Base-by-base conservation (phyloP, 1,140 invertebrate species). In the Habropoda laboriosa region DNA sequence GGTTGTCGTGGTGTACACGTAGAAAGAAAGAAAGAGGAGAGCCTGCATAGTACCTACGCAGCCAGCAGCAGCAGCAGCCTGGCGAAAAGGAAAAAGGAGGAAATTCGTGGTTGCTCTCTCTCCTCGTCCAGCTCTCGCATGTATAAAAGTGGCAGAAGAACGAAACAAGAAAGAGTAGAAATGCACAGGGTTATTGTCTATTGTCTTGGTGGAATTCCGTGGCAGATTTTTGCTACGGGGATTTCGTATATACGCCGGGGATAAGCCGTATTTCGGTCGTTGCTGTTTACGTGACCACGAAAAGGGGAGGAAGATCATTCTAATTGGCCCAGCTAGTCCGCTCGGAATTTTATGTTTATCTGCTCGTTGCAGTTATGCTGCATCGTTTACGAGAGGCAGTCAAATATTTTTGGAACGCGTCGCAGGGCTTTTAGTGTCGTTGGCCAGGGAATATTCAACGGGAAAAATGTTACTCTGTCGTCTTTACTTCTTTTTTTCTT, bases 81-180 rank as follows among this genome's bases (percentile, higher is more conserved):
- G 51, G 38, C n/a, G 68, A 40, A 57, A 71, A 27, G 49, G 42
- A 63, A 73, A 73, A 49, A 38, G 57, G 32, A 27, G 24, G 71
- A 73, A 21, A n/a, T n/a, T 60, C 49, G 58, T 16, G 10, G 51
- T 45, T 32, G 63, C 24, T 21, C 38, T 12, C 38, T 21, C 12
- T 32, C 7, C 55, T 35, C 30, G 70, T 45, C 7, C 38, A 45
- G 35, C n/a, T 40, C 27, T 16, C 7, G 27, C 24, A 3, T 49
- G 18, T 12, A n/a, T 2, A 3, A 47, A 18, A 2, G 12, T 1
- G 10, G 21, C 6, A n/a, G n/a, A n/a, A n/a, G 45, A 67, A 51
- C n/a, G 38, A 38, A 68, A 68, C 30, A 32, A 35, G 45, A n/a
- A n/a, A 35, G 3, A 12, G 21, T 12, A 13, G 30, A n/a, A n/a